Evolutionary conservation across 2,797 vertebrate genomes (phyloP), one percentile per base, ranked within the genome.

Genomic region (Acrocephalus scirpaceus): DNA sequence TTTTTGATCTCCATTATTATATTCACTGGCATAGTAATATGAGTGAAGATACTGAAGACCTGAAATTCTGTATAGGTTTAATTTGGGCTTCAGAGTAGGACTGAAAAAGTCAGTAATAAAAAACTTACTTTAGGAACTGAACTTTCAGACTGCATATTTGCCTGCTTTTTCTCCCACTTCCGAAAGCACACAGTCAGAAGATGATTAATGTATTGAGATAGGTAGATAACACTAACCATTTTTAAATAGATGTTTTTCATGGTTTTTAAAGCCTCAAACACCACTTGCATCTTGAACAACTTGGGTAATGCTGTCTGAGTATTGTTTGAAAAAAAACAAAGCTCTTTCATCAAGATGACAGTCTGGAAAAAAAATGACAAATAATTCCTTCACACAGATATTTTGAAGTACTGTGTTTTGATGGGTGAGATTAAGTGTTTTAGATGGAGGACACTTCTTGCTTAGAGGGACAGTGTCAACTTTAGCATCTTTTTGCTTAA

Each of bases 391-490:
- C 56, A 45, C 21, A 42, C 18, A 64, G 36, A 80, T 54, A 87
- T 94, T 90, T 93, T 96, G 71, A 82, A 92, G 90, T 89, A 70
- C 82, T 89, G 5, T 75, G 85, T 82, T 88, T 88, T 96, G 96
- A 96, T 91, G 83, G 80, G 53, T 93, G 75, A 92, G 69, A 82
- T 67, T 77, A 91, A 83, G 85, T 92, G 11, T 44, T 95, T 93
- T 74, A 92, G 89, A 96, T 90, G 85, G 60, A 96, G 95, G 76
- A 91, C 80, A 67, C 16, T 70, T 96, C 69, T 92, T 94, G 94
- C 95, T 96, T 93, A 90, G 91, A 96, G 96, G 94, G 91, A 97
- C 92, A 88, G 13, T 83, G 74, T 91, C 83, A 96, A 73, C 36
- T 53, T 95, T 60, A 96, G 22, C 72, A 88, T 80, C 25, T 81